These are phyloP conservation scores for Brachirus orientalis DNA, from an alignment of 2,113 vertebrate species.

Conservation along the genomic window DNA sequence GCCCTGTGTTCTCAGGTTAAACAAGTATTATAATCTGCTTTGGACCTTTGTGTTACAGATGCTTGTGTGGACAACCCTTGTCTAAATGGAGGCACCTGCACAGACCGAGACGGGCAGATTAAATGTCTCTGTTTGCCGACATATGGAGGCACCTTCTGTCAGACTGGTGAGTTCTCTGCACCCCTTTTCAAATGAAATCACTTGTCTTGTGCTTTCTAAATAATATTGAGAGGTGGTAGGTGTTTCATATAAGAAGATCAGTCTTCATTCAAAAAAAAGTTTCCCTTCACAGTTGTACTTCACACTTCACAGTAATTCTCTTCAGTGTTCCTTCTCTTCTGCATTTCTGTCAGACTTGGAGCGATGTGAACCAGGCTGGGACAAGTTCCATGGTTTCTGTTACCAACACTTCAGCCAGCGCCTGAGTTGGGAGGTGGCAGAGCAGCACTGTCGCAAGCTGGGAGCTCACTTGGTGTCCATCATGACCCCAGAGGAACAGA, in stretches of 20 bases:
- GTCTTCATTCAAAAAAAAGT: no score
- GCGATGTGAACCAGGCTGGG: conserved; percentile 88
- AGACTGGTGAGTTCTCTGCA: conserved; percentile 82
- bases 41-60: conserved; percentile 82
- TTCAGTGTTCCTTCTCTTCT: not conserved
- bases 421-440: conserved; percentile 92
- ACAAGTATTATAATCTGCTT: conserved; percentile 3
- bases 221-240: no score
- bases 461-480: conserved; percentile 92
- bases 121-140: conserved; percentile 91
- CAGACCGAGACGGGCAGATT: conserved; percentile 65
- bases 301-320: no score
- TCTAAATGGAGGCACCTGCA: conserved; percentile 94
- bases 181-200: no score
- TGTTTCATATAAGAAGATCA: no score
- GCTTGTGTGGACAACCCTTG: conserved; percentile 89
- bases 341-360: conserved; percentile 79
- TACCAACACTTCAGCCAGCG: conserved; percentile 90
- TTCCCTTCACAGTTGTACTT: no score
- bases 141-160: conserved; percentile 89
- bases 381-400: conserved; percentile 92
- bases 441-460: conserved; percentile 86
- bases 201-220: not conserved
- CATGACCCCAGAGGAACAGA: conserved; percentile 91
- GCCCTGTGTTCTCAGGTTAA: not conserved